These are phyloP conservation scores for Magallana angulata DNA, from an alignment of 1,140 invertebrate species.

Conservation along the genomic window DNA sequence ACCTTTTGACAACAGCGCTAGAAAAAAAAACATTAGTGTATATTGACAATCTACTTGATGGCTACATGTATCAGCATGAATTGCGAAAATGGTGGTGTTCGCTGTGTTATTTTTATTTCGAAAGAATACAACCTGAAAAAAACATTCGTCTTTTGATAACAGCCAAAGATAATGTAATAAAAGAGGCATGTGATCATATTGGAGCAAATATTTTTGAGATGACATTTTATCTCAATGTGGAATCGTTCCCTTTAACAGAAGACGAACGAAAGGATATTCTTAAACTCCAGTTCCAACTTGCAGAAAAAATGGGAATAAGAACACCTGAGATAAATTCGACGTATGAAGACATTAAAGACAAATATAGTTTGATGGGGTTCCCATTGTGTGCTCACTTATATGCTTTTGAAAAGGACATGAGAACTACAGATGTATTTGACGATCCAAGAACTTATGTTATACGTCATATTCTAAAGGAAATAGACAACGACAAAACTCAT, in stretches of 20 bases:
- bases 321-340: too few species aligned
- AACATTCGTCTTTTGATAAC: slow-evolving; percentile 16
- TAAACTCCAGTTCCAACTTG: neutral
- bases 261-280: neutral
- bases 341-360: too few species aligned
- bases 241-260: neutral
- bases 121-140: too few species aligned
- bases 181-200: neutral
- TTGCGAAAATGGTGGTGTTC: neutral
- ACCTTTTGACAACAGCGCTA: neutral
- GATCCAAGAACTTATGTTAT: neutral
- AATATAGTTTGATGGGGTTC: neutral
- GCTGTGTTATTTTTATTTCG: too few species aligned
- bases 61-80: slow-evolving; percentile 12
- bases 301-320: neutral
- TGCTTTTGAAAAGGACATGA: neutral
- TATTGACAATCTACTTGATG: slow-evolving; percentile 15
- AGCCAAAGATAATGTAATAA: neutral
- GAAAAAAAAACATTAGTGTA: neutral
- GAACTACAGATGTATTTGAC: neutral
- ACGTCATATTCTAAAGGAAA: neutral
- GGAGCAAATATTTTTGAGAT: neutral
- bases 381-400: neutral
- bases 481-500: neutral
- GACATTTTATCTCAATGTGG: neutral